Conservation (phyloP, 2,888 invertebrate genomes). For the Flexamia atlantica region DNA sequence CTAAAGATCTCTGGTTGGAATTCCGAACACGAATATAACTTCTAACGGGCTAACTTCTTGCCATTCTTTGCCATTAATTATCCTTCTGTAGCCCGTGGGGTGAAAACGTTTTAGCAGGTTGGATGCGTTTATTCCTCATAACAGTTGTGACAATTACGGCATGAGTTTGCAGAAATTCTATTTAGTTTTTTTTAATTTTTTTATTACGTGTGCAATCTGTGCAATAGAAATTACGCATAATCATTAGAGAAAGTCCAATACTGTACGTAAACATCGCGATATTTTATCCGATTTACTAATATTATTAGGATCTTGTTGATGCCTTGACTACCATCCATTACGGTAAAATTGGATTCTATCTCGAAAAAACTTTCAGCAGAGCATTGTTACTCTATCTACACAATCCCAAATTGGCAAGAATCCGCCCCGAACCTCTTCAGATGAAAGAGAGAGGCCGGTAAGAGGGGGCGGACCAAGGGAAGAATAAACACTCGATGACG, state of each 20-base stretch:
- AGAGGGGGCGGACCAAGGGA: not conserved
- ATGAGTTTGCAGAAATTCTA: too few relatives aligned
- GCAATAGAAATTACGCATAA: too few relatives aligned
- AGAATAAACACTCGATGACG: conserved; percentile 23
- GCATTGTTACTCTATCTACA: conserved; percentile 17
- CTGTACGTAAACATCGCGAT: too few relatives aligned
- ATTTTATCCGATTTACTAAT: too few relatives aligned
- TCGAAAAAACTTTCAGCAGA: not conserved
- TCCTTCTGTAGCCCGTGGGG: not conserved
- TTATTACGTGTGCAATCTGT: too few relatives aligned
- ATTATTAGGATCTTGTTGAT: too few relatives aligned
- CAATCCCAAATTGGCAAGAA: conserved; percentile 28
- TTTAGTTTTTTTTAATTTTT: too few relatives aligned
- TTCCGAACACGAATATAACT: not conserved
- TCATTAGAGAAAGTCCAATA: too few relatives aligned
- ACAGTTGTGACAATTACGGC: too few relatives aligned
- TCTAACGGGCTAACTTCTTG: conserved; percentile 19
- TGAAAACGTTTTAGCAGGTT: not conserved
- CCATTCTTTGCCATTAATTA: conserved; percentile 3
- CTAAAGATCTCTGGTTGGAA: not conserved
- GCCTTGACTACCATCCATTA: too few relatives aligned
- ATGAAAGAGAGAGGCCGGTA: conserved; percentile 24
- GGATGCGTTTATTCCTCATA: conserved; percentile 5
- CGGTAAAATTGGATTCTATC: too few relatives aligned
- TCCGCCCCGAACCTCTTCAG: conserved; percentile 33